A percentile compares a stretch with the other conserved stretches of the same genome.
phyloP scores from a whole-genome alignment of 1,140 invertebrate species.

The Aethina tumida region DNA sequence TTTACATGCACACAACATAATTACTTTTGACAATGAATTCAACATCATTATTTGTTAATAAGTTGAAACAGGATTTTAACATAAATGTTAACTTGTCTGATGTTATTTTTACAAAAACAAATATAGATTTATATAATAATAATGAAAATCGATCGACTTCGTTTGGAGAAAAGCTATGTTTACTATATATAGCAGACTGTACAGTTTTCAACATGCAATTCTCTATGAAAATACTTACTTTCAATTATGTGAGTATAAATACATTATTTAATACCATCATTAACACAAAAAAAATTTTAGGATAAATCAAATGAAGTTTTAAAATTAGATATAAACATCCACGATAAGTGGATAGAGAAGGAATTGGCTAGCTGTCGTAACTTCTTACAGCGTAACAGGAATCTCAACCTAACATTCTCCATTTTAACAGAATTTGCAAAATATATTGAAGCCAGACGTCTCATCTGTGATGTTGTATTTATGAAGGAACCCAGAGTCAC shows the following conservation, averaged over 20 bases:
- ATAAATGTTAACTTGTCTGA: background rate
- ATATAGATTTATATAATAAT: slow-evolving; percentile 1
- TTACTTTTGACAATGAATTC: too few relatives aligned
- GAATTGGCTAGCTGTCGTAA: slow-evolving; percentile 9
- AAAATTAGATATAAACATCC: slow-evolving; percentile 9
- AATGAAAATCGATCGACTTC: background rate
- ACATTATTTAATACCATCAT: background rate
- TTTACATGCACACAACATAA: too few relatives aligned
- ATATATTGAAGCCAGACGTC: slow-evolving; percentile 9
- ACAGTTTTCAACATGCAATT: slow-evolving; percentile 6
- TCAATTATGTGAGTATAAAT: slow-evolving; percentile 8
- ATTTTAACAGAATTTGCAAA: slow-evolving; percentile 7
- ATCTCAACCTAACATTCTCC: slow-evolving; percentile 8
- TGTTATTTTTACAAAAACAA: background rate
- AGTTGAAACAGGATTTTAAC: slow-evolving; percentile 2
- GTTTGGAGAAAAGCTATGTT: slow-evolving; percentile 11
- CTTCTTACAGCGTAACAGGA: slow-evolving; percentile 11
- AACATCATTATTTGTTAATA: too few relatives aligned
- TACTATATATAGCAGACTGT: slow-evolving; percentile 1
- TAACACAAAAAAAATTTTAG: slow-evolving; percentile 2
- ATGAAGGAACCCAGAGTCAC: slow-evolving; percentile 3
- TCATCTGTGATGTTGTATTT: slow-evolving; percentile 8
- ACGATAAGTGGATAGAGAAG: background rate
- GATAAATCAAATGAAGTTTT: slow-evolving; percentile 9
- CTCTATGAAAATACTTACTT: slow-evolving; percentile 4